Conservation (phyloP, 2,113 vertebrate species). For the Hemichromis elongatus region DNA sequence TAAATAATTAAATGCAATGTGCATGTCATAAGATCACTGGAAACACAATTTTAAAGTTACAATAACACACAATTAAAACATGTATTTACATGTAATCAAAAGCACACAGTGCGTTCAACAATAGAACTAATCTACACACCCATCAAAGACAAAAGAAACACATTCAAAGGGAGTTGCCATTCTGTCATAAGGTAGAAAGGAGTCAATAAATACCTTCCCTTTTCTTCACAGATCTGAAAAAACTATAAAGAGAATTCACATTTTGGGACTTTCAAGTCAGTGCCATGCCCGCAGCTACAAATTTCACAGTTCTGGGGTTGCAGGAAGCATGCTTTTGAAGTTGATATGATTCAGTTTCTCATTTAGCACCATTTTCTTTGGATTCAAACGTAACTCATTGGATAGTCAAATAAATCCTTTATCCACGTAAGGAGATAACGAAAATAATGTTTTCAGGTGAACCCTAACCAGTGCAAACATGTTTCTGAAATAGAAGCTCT, state of each 20-base stretch:
- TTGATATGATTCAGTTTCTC: conserved; percentile 64
- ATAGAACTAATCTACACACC: not conserved
- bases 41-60: not conserved
- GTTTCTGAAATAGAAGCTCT: conserved; percentile 4
- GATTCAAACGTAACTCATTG: conserved; percentile 37
- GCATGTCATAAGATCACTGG: not conserved
- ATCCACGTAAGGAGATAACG: not conserved
- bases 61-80: not conserved
- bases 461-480: conserved; percentile 10
- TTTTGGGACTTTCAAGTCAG: conserved; percentile 63
- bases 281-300: conserved; percentile 48
- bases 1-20: not conserved
- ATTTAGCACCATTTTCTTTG: conserved; percentile 64
- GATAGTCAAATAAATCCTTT: conserved; percentile 29
- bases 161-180: not conserved
- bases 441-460: conserved; percentile 5
- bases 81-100: not conserved
- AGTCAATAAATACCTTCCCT: conserved; percentile 8
- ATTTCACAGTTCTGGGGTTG: conserved; percentile 64
- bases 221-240: conserved; percentile 44
- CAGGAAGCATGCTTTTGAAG: conserved; percentile 68
- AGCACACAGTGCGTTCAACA: not conserved
- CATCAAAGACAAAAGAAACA: not conserved
- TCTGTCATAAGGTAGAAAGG: not conserved
- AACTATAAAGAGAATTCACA: conserved; percentile 46